Evolutionary conservation across 92 coral and sea anemone species (phyloP), one percentile per base, ranked within the genome.

Genomic region (Blastomussa wellsi): DNA sequence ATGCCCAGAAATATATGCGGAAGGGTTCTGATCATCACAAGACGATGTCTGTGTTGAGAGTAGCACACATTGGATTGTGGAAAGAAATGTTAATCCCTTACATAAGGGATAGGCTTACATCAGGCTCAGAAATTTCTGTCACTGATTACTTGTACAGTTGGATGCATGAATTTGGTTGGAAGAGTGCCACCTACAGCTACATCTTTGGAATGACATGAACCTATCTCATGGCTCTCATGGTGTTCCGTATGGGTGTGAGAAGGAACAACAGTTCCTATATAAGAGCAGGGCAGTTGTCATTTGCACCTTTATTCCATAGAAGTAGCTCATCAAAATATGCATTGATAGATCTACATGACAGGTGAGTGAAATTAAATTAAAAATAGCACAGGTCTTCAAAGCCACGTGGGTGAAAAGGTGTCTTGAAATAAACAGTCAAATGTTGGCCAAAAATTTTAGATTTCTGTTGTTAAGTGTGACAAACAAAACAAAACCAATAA

Each of bases 1-100:
- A 65, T 41, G 90, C 85, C 36, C 90, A 86, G 86, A 69, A 86
- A 41, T 79, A 19, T 86, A 69, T 39, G 26, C 55, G 60, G 37
- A 24, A 29, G 36, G 55, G 79, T 28, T 42, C 55, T 41, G 44
- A 41, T 41, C 44, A 41, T 41, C 44, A 41, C 44, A 41, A 41
- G 44, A 41, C 44, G 10, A 49, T 49, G 53, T 49, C 53, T 8
- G 53, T 49, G 53, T 49, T 49, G 53, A 49, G 53, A 8, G 53
- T 4, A 49, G 53, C 5, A 49, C 53, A 49, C 13, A 49, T 28
- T 20, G 81, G 87, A 28, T 22, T 60, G 13, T 78, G 82, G 77
- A 17, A 37, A 31, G 88, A 60, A 44, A 26, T 85, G 76, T 29
- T 85, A 3, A 70, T 75, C 26, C 88, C 88, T 6, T 85, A 85